Evolutionary conservation across 1,140 invertebrate genomes (phyloP).

Genomic region (Drosophila asahinai): DNA sequence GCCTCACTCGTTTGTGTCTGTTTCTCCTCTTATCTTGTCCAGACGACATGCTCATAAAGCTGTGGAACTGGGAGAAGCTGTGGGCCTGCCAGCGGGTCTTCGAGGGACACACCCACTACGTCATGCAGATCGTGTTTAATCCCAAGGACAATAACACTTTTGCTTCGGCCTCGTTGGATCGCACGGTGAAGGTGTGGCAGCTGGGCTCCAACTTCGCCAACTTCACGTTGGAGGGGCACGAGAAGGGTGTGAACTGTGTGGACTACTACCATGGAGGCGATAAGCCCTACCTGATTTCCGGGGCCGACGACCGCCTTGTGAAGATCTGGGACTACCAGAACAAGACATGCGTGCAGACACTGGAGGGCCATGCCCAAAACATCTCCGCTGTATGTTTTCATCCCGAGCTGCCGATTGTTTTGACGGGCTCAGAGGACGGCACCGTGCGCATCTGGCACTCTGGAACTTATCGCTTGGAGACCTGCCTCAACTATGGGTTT

Average conservation of each 20-base stretch:
- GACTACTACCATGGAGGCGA: slow-evolving; percentile 99
- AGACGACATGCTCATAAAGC: slow-evolving; percentile 99
- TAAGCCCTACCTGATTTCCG: slow-evolving; percentile 99
- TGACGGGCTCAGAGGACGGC: slow-evolving; percentile 99
- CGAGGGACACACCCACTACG: slow-evolving; percentile 99
- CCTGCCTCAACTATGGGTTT: slow-evolving; percentile 98
- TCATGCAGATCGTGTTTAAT: slow-evolving; percentile 99
- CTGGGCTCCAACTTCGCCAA: slow-evolving; percentile 98
- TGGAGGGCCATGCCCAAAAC: slow-evolving; percentile 98
- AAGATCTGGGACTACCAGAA: slow-evolving; percentile 99
- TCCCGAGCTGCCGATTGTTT: slow-evolving; percentile 98
- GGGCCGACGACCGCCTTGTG: slow-evolving; percentile 98
- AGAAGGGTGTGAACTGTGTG: slow-evolving; percentile 99
- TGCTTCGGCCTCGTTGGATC: slow-evolving; percentile 98
- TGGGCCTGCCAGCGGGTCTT: slow-evolving; percentile 99
- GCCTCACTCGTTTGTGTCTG: neutral
- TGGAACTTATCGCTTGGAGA: slow-evolving; percentile 98
- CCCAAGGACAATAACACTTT: slow-evolving; percentile 99
- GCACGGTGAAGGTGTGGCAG: slow-evolving; percentile 99
- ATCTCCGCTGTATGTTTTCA: slow-evolving; percentile 97
- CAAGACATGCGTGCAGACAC: slow-evolving; percentile 99
- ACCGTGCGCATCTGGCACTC: slow-evolving; percentile 99
- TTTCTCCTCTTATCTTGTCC: neutral
- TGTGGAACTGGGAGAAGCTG: slow-evolving; percentile 99
- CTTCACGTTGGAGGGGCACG: slow-evolving; percentile 99